Base-by-base conservation (phyloP, 2,888 invertebrate species). In the Caenorhabditis japonica region DNA sequence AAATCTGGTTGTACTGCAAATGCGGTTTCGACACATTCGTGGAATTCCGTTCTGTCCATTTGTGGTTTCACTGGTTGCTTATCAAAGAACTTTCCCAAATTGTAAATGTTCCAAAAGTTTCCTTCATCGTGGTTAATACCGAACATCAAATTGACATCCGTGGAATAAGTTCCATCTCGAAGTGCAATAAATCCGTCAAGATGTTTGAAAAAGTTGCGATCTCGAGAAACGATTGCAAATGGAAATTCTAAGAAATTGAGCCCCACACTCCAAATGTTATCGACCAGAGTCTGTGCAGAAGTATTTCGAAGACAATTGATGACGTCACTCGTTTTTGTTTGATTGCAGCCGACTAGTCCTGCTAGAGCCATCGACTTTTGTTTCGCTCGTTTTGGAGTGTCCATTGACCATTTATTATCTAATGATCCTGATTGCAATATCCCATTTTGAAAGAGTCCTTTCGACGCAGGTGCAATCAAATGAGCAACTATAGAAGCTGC, bases 331-430 rank as follows among this genome's bases (percentile, higher is more conserved):
- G 71, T 75, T 76, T 62, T 59, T 25, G 85, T 83, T 23, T 76
- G 74, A 62, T 85, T 94, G 88, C 95, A 95, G 76, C 92, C 93
- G 85, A 94, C 93, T 87, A 94, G 93, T 75, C 93, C 92, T 5
- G 95, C 92, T 59, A 97, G 90, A 34, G 92, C 91, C 77, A 92
- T 91, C 2, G 93, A 94, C 77, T 95, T 93, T 81, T 92, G 92
- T 58, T 85, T 92, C 0, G 89, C 89, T 83, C 93, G 91, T 86
- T 94, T 93, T 5, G 92, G 93, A 12, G 93, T 92, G 93, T 95
- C 94, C 90, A 93, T 94, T 86, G 94, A 94, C 97, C 97, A 97
- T 0, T 94, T 94, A 4, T 95, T 94, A 88, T 95, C 95, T 84
- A 96, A 91, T 0, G 95, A 94, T 2, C 96, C 97, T 68, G 95